Evolutionary conservation across 2,113 vertebrate species (phyloP), one percentile per base, ranked within the genome.

Genomic region (Ochotona princeps): DNA sequence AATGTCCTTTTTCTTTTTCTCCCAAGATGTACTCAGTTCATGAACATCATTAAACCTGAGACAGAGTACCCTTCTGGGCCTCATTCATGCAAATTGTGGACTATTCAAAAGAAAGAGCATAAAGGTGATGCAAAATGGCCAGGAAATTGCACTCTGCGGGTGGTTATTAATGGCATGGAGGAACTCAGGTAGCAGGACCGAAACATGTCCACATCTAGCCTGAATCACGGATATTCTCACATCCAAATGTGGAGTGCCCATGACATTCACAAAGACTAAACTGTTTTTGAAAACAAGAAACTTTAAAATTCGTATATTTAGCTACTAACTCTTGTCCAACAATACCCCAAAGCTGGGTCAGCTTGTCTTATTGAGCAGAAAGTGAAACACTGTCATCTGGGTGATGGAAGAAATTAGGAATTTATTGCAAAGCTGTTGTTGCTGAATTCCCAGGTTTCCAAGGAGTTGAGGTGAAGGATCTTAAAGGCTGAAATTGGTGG

Each of bases 21-120:
- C 89, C 84, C 73, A 96, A 96, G 85, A 97, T 97, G 90, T 93
- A 69, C 80, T 95, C 32, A 87, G 87, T 87, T 94, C 44, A 84
- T 51, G 72, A 93, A 76, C 67, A 93, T 89, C 86, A 92, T 92
- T 89, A 92, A 81, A 95, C 84, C 35, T 86, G 30, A 87, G 74
- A 92, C 8, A 90, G 25, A 76, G 44, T 92, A 76, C 14, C 7
- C 63, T 92, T 94, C 63, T 82, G 76, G 83, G 83, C 25, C 73
- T 87, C 63, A 76, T 92, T 86, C 35, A 79, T 67, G 35, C 69
- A 94, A 87, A 95, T n/a, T 60, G 47, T 67, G 75, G 47, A 44
- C 92, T 38, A 67, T 91, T 94, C 65, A 61, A 60, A 92, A 91
- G 69, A 66, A 89, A 93, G 73, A 91, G 65, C 57, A 74, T 63